Conservation (phyloP, 1,140 invertebrate genomes). For the Microplitis mediator region DNA sequence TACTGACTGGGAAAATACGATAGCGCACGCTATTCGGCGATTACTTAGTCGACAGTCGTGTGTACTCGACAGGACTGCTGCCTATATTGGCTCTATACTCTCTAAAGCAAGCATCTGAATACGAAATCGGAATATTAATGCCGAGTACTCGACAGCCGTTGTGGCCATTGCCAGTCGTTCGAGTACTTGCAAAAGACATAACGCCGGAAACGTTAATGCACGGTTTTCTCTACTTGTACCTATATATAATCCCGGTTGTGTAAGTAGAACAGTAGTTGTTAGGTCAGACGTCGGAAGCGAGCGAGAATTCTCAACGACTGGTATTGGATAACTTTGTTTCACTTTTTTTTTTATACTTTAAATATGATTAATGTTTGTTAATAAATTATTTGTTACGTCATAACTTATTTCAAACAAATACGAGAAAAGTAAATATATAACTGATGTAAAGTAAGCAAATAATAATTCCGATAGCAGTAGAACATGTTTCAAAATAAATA, state of each 20-base stretch:
- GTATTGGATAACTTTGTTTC: not conserved
- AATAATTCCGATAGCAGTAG: no score
- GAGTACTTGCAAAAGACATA: slow-evolving; percentile 7
- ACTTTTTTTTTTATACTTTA: not conserved
- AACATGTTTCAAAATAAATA: no score
- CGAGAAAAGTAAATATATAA: no score
- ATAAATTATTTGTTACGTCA: not conserved
- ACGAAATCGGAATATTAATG: slow-evolving; percentile 51
- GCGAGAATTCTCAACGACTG: not conserved
- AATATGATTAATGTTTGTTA: not conserved
- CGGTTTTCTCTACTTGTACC: not conserved
- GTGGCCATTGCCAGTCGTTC: not conserved
- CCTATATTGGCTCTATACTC: no score
- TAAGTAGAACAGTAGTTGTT: slow-evolving; percentile 17
- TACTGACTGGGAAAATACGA: not conserved
- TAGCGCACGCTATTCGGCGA: slow-evolving; percentile 43
- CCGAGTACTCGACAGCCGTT: slow-evolving; percentile 8
- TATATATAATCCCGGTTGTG: not conserved
- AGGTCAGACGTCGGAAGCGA: not conserved
- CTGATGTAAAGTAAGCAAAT: no score
- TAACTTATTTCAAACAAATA: no score
- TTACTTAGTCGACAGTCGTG: slow-evolving; percentile 41
- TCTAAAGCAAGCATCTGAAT: slow-evolving; percentile 40
- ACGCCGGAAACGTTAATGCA: slow-evolving; percentile 17
- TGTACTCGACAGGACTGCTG: slow-evolving; percentile 31